These are phyloP conservation scores for Pseudococcus viburni DNA, from an alignment of 2,888 invertebrate genomes.

Conservation along the genomic window DNA sequence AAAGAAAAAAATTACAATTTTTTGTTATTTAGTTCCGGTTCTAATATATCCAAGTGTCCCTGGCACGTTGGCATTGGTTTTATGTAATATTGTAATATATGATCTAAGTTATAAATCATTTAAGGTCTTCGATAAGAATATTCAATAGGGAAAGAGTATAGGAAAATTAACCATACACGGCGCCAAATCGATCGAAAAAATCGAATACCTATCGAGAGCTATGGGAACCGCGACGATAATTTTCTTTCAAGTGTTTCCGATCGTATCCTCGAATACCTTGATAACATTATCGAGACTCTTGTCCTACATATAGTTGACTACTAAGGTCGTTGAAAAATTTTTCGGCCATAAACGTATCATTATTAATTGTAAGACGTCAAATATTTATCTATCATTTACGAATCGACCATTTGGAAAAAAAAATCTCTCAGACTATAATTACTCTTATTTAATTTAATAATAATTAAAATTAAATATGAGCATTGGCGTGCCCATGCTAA, in stretches of 20 bases:
- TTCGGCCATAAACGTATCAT: conserved; percentile 7
- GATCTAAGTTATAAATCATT: conserved; percentile 15
- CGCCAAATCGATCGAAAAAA: background rate
- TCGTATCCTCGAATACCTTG: conserved; percentile 41
- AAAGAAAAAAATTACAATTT: conserved; percentile 18
- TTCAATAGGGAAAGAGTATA: background rate
- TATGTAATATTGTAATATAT: background rate
- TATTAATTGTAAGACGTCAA: conserved; percentile 45
- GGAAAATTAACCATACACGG: background rate
- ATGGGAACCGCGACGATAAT: conserved; percentile 16
- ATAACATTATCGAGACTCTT: conserved; percentile 35
- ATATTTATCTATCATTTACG: conserved; percentile 7
- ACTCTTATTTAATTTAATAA: too few species aligned
- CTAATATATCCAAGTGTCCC: background rate
- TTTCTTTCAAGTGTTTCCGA: conserved; percentile 38
- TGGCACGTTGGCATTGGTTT: conserved; percentile 19
- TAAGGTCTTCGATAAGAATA: background rate
- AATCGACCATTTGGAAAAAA: too few species aligned
- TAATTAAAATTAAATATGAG: too few species aligned
- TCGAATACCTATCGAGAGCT: background rate
- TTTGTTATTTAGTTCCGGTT: conserved; percentile 41
- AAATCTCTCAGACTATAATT: too few species aligned
- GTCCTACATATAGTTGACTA: conserved; percentile 12
- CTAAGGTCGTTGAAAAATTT: background rate
- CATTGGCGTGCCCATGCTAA: background rate